A percentile compares a stretch with the other conserved stretches of the same genome.
Conservation (phyloP, 2,888 invertebrate species). For the Melanostoma mellinum region DNA sequence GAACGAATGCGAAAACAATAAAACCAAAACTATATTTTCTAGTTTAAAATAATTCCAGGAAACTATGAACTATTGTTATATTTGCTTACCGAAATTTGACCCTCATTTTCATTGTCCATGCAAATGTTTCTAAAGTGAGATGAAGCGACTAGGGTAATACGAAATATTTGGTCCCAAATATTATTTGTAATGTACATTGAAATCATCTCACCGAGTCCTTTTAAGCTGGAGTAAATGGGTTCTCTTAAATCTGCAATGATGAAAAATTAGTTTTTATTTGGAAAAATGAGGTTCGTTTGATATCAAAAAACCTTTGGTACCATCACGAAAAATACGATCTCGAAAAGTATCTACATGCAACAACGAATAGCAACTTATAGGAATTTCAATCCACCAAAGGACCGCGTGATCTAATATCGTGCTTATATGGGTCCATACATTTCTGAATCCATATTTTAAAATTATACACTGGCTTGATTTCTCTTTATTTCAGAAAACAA, state of each 20-base stretch:
- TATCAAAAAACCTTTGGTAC: conserved; percentile 75
- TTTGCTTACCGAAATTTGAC: conserved; percentile 26
- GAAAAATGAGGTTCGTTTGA: not conserved
- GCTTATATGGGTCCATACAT: conserved; percentile 90
- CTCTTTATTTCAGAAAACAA: too few species aligned
- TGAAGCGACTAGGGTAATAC: conserved; percentile 79
- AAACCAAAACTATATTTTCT: too few species aligned
- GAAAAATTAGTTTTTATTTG: conserved; percentile 14
- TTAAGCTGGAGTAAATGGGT: conserved; percentile 87
- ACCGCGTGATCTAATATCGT: conserved; percentile 91
- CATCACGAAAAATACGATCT: conserved; percentile 78
- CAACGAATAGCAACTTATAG: conserved; percentile 85
- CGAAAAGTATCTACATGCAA: conserved; percentile 79
- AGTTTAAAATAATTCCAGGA: too few species aligned
- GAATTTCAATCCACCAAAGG: conserved; percentile 91
- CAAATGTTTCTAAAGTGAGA: conserved; percentile 50
- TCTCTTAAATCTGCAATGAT: conserved; percentile 85
- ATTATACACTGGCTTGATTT: too few species aligned
- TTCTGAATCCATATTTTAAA: conserved; percentile 5
- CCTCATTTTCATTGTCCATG: not conserved
- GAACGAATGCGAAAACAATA: too few species aligned
- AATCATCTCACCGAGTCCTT: conserved; percentile 89
- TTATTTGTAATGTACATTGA: conserved; percentile 91
- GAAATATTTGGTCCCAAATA: conserved; percentile 88
- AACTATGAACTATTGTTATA: too few species aligned